These are phyloP conservation scores for Apotomis betuletana DNA, from an alignment of 2,888 invertebrate genomes.

Conservation along the genomic window DNA sequence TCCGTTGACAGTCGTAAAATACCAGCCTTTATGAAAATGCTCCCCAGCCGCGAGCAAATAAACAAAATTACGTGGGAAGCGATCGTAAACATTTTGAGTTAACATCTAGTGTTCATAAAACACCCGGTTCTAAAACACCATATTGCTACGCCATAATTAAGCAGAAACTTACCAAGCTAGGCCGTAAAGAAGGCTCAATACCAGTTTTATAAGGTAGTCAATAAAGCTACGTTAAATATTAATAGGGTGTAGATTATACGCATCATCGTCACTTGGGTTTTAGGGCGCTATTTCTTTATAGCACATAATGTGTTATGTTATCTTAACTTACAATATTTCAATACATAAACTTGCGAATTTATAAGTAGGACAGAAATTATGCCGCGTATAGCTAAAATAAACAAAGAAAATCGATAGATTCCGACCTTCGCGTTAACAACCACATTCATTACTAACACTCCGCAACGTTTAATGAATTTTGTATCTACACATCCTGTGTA, in stretches of 20 bases:
- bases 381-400: neutral
- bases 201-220: slow-evolving; percentile 9
- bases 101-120: slow-evolving; percentile 31
- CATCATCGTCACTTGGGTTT: neutral
- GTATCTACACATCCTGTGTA: neutral
- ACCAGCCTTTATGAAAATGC: slow-evolving; percentile 25
- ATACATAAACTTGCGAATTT: neutral
- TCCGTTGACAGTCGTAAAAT: slow-evolving; percentile 20
- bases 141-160: slow-evolving; percentile 18
- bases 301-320: neutral
- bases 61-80: slow-evolving; percentile 24
- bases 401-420: slow-evolving; percentile 16
- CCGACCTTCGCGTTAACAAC: slow-evolving; percentile 9
- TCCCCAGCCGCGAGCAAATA: slow-evolving; percentile 9
- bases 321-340: no score
- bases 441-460: neutral
- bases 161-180: neutral
- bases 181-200: slow-evolving; percentile 12
- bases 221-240: slow-evolving; percentile 8
- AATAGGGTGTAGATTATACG: slow-evolving; percentile 7
- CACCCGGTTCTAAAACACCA: slow-evolving; percentile 21
- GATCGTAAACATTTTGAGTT: slow-evolving; percentile 24
- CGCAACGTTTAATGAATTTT: neutral
- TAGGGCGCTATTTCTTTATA: neutral
- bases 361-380: neutral